Evolutionary conservation across 2,888 invertebrate genomes (phyloP), one percentile per base, ranked within the genome.

Genomic region (Cerastis leucographa): DNA sequence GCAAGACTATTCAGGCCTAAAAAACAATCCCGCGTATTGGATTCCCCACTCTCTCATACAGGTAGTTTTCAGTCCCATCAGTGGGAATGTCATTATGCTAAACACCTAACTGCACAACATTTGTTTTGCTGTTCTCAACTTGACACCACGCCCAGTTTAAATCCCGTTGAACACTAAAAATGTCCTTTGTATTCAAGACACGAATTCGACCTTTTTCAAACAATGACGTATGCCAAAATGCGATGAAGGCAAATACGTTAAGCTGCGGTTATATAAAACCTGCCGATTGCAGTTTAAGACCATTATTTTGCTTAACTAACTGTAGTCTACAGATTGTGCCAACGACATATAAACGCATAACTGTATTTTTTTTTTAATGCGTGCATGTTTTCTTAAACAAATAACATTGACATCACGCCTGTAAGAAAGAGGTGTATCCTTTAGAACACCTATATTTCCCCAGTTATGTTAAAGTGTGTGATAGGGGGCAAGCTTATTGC

Each of bases 161-260:
- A 71, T 83, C 69, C 87, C 84, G 90, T 86, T 85, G 83, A 14
- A 59, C 44, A 72, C 76, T 80, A 78, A 85, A 85, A 84, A 78
- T 67, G 54, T 82, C 70, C 75, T 74, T 81, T 77, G 66, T 44
- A 87, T 83, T 81, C 70, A 65, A 72, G 54, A 78, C 90, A 90
- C 88, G 88, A 72, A 69, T 78, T 51, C 62, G 71, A 80, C 81
- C 83, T 87, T 82, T n/a, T 80, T 59, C 68, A 74, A 74, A 84
- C 70, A 83, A 77, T 83, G 76, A 80, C 76, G 72, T 78, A 54
- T 72, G 66, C 40, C 22, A 77, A 78, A n/a, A 77, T 82, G 75
- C 73, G 66, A 68, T 62, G 29, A 65, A 73, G 65, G 65, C 19
- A 75, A 75, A 76, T 83, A 87, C 40, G 54, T 74, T 84, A 61